Base-by-base conservation (phyloP, 2,113 vertebrate species). In the Origma solitaria region DNA sequence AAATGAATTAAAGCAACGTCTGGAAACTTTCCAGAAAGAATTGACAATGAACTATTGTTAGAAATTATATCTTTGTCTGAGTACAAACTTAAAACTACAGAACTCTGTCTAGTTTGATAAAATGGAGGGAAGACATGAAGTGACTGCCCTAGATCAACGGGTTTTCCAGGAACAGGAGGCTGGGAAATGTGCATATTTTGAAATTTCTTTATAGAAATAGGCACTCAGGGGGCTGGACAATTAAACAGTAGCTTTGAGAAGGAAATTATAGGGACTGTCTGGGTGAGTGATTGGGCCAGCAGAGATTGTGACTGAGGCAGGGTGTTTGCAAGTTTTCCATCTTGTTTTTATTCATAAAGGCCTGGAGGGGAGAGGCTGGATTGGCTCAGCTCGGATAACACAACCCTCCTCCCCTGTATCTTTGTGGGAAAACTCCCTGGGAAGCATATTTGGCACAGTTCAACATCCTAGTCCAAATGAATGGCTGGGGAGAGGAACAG, bases 401-500 rank as follows among this genome's bases (percentile, higher is more conserved):
- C 27, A 94, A 49, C n/a, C 30, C 19, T 81, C 31, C 19, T 58
- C 49, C 56, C 42, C 28, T 54, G 10, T 60, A 62, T 40, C 13
- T 68, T 71, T 84, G 86, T 66, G 13, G n/a, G 18, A 58, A 84
- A 89, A 75, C 40, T 95, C 91, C 72, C 92, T 82, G 47, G 69
- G 65, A 94, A 88, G 60, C 76, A 94, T 84, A 94, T 92, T 96
- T 96, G 89, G 95, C 92, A 86, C 44, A 56, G 57, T 64, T 89
- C 83, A 91, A 60, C 42, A 56, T 92, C 47, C 68, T 88, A 81
- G 83, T 64, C 80, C 80, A 89, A 95, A 95, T 84, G 83, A 84
- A 88, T 71, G 91, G 72, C 16, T 79, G 72, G 92, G 95, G 95
- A 97, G 77, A 82, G 82, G 88, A 96, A 86, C 91, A 97, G 95